Evolutionary conservation across 1,140 invertebrate genomes (phyloP).

Genomic region (Tyrophagus putrescentiae): DNA sequence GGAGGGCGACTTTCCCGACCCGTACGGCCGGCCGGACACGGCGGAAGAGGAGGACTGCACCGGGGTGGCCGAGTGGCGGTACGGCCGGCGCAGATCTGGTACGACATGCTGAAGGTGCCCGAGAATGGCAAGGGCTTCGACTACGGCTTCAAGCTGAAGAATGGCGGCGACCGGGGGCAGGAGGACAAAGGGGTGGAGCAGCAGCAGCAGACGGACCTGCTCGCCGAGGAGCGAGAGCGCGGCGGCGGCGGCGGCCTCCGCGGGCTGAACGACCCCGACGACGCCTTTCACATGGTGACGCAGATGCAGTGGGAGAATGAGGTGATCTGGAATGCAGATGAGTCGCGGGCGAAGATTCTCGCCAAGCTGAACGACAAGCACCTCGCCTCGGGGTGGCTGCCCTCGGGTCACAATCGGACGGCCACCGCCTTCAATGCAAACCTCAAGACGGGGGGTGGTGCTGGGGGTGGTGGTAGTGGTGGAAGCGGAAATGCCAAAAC

Average conservation of each 20-base stretch:
- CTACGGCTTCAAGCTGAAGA: constrained; percentile 72
- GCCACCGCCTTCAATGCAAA: constrained; percentile 66
- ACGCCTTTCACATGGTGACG: constrained; percentile 85
- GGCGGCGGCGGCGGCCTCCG: constrained; percentile 3
- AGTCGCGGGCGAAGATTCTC: constrained; percentile 57
- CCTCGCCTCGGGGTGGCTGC: constrained; percentile 86
- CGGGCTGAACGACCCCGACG: constrained; percentile 49
- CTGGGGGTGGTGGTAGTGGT: too few relatives aligned
- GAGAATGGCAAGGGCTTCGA: constrained; percentile 84
- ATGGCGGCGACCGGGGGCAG: constrained; percentile 29
- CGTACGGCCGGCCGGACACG: constrained; percentile 27
- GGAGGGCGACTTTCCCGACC: neutral
- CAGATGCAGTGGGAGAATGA: constrained; percentile 94
- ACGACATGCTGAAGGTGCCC: constrained; percentile 83
- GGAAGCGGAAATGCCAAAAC: too few relatives aligned
- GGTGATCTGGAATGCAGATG: constrained; percentile 93
- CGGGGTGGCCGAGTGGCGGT: constrained; percentile 65
- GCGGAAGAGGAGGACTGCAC: constrained; percentile 24
- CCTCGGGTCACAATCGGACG: constrained; percentile 75
- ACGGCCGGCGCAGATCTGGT: constrained; percentile 93
- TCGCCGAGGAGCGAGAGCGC: too few relatives aligned
- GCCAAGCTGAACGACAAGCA: constrained; percentile 68
- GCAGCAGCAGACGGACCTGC: too few relatives aligned
- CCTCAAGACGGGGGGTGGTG: too few relatives aligned
- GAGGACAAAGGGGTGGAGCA: too few relatives aligned